phyloP scores from a whole-genome alignment of 2,888 invertebrate genomes.

The Amblyteles armatorius region DNA sequence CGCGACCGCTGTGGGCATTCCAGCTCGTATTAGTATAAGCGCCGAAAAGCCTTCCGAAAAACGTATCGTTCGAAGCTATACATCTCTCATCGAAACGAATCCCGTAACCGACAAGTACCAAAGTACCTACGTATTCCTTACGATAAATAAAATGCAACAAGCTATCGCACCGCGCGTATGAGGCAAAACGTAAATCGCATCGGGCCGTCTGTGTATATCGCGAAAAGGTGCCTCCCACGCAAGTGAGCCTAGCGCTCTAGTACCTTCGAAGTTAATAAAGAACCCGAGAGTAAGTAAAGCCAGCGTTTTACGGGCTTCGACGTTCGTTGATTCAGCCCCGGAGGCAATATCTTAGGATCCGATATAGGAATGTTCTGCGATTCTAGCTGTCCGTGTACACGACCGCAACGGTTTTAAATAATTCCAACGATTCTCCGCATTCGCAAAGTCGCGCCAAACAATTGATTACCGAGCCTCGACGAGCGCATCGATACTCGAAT shows the following conservation, averaged over 20 bases:
- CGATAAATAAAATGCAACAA: slow-evolving; percentile 17
- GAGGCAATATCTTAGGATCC: slow-evolving; percentile 54
- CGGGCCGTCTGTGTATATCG: slow-evolving; percentile 29
- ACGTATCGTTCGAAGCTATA: slow-evolving; percentile 14
- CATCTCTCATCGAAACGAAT: slow-evolving; percentile 38
- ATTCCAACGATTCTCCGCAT: neutral
- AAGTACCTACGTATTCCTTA: slow-evolving; percentile 41
- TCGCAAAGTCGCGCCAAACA: neutral
- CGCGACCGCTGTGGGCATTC: too few species aligned
- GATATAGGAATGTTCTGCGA: slow-evolving; percentile 41
- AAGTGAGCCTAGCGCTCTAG: slow-evolving; percentile 37
- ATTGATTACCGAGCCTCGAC: neutral
- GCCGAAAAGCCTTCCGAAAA: too few species aligned
- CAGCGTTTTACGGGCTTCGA: slow-evolving; percentile 53
- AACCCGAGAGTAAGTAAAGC: slow-evolving; percentile 49
- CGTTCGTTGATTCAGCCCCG: slow-evolving; percentile 58
- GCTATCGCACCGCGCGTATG: slow-evolving; percentile 25
- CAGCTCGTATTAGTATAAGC: too few species aligned
- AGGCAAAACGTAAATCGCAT: slow-evolving; percentile 49
- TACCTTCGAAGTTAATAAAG: slow-evolving; percentile 43
- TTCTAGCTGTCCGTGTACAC: slow-evolving; percentile 19
- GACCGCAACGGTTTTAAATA: slow-evolving; percentile 1
- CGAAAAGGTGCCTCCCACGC: slow-evolving; percentile 55
- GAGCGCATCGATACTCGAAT: neutral
- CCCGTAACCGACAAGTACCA: slow-evolving; percentile 33